Base-by-base conservation (phyloP, 2,113 vertebrate species). In the Machaerirhynchus nigripectus region DNA sequence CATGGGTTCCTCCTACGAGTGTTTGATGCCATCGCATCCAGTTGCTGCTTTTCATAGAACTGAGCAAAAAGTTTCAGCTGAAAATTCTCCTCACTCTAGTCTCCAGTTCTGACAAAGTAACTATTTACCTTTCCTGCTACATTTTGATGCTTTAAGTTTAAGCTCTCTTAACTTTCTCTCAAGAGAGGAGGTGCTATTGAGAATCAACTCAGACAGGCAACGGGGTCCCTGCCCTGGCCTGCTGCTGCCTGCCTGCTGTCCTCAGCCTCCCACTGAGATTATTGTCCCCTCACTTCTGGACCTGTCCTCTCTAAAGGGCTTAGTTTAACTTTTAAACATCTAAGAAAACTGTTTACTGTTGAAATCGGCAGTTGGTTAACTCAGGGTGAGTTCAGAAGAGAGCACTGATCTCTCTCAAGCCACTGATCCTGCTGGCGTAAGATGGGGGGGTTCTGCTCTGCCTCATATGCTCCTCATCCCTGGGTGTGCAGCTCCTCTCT, bases 21-120 rank as follows among this genome's bases (percentile, higher is more conserved):
- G 10, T 75, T 85, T 55, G 59, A 52, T 67, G 47, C 27, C 4
- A 5, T 50, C 0, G 0, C 30, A 59, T 87, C 35, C 0, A 0
- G 39, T 80, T 73, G 31, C 27, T 63, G 60, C 40, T 75, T 90
- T 92, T 77, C 37, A 19, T 33, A 23, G 16, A 68, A 53, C n/a
- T 80, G 42, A 91, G 46, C 21, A 73, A 55, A 75, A 79, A 17
- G 15, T 42, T 82, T 56, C n/a, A 30, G 30, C 31, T 80, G 61
- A 77, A 90, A 83, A 60, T 59, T 89, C 26, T 85, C 24, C 39
- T 28, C 22, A 63, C 16, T 95, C 21, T 37, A 35, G 2, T 77
- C 24, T 70, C 74, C 39, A 50, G 0, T 70, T 81, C 71, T 86
- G 42, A 44, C 59, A 67, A 60, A 67, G 17, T 37, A 71, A 11